Evolutionary conservation across 2,888 invertebrate species (phyloP).

Genomic region (Agonopterix heracliana): DNA sequence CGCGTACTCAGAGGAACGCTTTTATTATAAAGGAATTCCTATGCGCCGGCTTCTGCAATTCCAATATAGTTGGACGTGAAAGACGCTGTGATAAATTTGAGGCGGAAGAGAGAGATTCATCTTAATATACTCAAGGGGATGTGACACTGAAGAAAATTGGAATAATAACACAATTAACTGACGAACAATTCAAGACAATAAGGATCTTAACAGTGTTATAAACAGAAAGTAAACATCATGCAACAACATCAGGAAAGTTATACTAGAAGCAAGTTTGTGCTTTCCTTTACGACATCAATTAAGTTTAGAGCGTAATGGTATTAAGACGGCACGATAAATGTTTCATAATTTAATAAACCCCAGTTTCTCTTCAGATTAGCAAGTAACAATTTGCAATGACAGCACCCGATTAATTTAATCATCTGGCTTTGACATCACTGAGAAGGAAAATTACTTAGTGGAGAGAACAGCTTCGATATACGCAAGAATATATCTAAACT

Average conservation of each 20-base stretch:
- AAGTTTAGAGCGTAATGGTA: neutral
- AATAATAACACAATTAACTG: no score
- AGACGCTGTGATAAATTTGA: neutral
- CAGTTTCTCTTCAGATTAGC: constrained; percentile 1
- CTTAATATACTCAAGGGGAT: neutral
- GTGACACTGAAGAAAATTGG: neutral
- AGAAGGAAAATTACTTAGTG: no score
- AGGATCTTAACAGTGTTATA: no score
- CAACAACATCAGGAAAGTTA: no score
- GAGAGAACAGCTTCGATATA: no score
- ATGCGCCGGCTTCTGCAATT: neutral
- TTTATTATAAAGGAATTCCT: neutral
- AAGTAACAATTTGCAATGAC: constrained; percentile 1
- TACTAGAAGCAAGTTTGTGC: neutral
- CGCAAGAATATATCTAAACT: no score
- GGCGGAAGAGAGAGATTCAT: neutral
- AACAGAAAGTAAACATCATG: no score
- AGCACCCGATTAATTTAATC: neutral
- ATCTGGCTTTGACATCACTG: neutral
- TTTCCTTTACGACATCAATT: neutral
- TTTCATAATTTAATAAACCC: neutral
- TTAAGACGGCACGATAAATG: neutral
- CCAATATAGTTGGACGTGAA: neutral
- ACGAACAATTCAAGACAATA: no score
- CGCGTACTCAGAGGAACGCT: neutral